phyloP scores from a whole-genome alignment of 2,888 invertebrate species.

The Papilio gigon region DNA sequence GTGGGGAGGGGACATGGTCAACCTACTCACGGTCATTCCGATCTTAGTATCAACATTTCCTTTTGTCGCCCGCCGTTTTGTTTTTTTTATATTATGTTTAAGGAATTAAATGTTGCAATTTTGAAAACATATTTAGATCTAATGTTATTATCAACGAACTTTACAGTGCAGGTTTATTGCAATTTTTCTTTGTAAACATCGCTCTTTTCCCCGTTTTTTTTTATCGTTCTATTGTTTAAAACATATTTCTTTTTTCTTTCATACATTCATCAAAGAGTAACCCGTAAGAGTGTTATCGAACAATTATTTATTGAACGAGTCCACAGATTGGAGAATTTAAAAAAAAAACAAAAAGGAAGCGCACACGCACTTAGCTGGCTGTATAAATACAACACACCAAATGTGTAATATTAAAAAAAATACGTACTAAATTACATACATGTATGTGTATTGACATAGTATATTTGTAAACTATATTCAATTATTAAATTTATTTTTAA shows the following conservation, averaged over 20 bases:
- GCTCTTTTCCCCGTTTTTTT: background rate
- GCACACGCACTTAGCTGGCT: constrained; percentile 66
- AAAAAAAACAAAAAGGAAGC: constrained; percentile 65
- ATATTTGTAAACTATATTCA: no score
- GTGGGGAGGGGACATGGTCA: constrained; percentile 63
- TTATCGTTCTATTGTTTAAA: background rate
- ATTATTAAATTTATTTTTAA: no score
- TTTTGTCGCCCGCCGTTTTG: constrained; percentile 55
- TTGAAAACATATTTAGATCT: no score
- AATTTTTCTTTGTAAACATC: background rate
- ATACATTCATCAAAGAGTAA: background rate
- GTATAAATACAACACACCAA: constrained; percentile 42
- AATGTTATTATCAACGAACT: background rate
- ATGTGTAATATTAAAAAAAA: constrained; percentile 41
- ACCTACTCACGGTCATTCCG: constrained; percentile 59
- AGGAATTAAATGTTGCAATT: background rate
- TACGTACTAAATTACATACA: no score
- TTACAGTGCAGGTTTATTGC: constrained; percentile 35
- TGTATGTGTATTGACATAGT: no score
- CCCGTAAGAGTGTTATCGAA: no score
- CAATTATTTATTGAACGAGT: constrained; percentile 12
- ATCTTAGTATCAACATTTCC: constrained; percentile 62
- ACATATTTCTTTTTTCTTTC: no score
- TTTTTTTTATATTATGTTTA: constrained; percentile 44
- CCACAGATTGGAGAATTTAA: constrained; percentile 49